These are phyloP conservation scores for Dromas ardeola DNA, from an alignment of 2,113 vertebrate species.

Conservation along the genomic window DNA sequence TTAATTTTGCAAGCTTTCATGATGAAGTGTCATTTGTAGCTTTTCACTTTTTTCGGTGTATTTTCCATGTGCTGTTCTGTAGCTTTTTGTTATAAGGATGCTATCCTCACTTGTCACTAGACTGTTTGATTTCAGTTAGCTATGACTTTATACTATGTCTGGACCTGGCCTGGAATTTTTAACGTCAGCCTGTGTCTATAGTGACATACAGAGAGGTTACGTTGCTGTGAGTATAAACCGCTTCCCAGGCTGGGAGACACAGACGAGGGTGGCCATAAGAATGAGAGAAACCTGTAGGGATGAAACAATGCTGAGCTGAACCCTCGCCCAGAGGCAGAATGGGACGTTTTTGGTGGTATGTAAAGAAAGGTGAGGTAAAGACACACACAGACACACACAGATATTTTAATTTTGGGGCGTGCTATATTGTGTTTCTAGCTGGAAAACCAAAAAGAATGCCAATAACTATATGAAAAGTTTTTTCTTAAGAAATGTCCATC, in stretches of 20 bases:
- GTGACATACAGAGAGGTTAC: background rate
- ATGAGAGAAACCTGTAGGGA: background rate
- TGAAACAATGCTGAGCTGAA: background rate
- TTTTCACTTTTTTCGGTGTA: background rate
- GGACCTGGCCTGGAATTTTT: background rate
- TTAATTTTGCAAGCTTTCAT: background rate
- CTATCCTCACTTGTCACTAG: background rate
- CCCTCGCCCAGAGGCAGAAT: background rate
- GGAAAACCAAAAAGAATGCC: background rate
- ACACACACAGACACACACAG: rapidly evolving
- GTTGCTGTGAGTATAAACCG: background rate
- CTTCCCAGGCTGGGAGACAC: background rate
- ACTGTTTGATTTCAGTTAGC: background rate
- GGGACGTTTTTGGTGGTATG: background rate
- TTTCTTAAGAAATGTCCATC: background rate
- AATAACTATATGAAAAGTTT: background rate
- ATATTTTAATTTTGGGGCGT: background rate
- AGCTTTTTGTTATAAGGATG: background rate
- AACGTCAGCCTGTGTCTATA: background rate
- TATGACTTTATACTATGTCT: background rate
- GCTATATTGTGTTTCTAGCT: background rate
- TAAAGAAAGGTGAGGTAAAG: background rate
- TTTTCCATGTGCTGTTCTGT: background rate
- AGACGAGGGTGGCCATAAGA: rapidly evolving
- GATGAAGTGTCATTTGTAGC: background rate